These are phyloP conservation scores for Oegoconia quadripuncta DNA, from an alignment of 2,888 invertebrate species.

Conservation along the genomic window DNA sequence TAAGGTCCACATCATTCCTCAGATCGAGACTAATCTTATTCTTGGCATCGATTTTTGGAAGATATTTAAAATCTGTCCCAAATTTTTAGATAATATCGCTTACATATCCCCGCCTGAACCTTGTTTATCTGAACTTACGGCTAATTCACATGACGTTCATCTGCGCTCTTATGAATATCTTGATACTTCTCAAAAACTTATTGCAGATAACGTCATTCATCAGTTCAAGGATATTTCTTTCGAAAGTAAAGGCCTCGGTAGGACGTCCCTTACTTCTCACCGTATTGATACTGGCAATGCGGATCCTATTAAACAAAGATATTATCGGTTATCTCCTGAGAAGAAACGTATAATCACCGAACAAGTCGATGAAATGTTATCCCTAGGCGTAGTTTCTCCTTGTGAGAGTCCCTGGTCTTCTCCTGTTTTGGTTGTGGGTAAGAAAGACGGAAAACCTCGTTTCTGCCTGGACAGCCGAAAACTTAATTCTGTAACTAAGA, in stretches of 20 bases:
- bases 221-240: constrained; percentile 21
- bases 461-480: constrained; percentile 8
- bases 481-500: constrained; percentile 1
- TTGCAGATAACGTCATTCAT: constrained; percentile 11
- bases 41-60: constrained; percentile 22
- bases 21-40: constrained; percentile 14
- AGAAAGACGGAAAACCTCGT: constrained; percentile 2
- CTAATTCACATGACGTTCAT: neutral
- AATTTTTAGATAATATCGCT: too few relatives aligned
- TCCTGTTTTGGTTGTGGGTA: neutral
- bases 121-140: too few relatives aligned
- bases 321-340: constrained; percentile 24
- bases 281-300: constrained; percentile 23
- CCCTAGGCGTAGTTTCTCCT: neutral
- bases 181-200: constrained; percentile 3
- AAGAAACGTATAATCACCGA: constrained; percentile 18
- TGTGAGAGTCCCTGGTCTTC: constrained; percentile 6
- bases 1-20: constrained; percentile 16
- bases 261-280: constrained; percentile 19
- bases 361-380: constrained; percentile 12
- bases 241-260: constrained; percentile 22
- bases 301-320: constrained; percentile 22
- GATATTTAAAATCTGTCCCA: constrained; percentile 16
- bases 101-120: too few relatives aligned
- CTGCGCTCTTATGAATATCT: too few relatives aligned